Evolutionary conservation across 2,113 vertebrate genomes (phyloP).

Genomic region (Pagrus major): DNA sequence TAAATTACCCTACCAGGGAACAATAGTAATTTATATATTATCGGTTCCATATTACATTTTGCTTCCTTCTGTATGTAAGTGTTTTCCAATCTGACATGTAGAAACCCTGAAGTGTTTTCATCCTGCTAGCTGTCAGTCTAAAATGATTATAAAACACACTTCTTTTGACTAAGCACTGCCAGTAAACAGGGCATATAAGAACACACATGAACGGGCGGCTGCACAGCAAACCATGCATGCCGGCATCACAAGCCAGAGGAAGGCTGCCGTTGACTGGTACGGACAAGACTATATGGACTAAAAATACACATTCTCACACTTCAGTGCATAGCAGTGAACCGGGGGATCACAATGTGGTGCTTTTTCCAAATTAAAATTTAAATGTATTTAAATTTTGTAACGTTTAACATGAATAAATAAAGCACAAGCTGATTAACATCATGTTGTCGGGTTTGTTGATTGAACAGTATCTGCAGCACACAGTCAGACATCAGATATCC

Average conservation of each 20-base stretch:
- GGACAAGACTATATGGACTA: constrained; percentile 47
- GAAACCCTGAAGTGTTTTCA: constrained; percentile 21
- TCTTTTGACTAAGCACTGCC: constrained; percentile 57
- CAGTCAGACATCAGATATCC: neutral
- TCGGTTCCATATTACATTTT: constrained; percentile 10
- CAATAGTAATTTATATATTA: neutral
- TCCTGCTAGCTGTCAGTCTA: constrained; percentile 5
- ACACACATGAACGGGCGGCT: constrained; percentile 67
- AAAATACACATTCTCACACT: constrained; percentile 38
- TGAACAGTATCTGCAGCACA: neutral
- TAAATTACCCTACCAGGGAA: too few relatives aligned
- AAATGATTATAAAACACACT: constrained; percentile 24
- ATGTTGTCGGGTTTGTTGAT: neutral
- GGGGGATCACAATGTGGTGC: neutral
- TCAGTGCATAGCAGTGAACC: constrained; percentile 4
- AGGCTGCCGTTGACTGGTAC: constrained; percentile 52
- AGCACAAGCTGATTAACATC: neutral
- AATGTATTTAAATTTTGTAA: neutral
- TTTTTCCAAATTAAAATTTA: constrained; percentile 4
- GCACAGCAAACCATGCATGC: constrained; percentile 73
- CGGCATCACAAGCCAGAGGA: constrained; percentile 59
- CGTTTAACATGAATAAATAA: constrained; percentile 13
- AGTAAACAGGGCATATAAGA: constrained; percentile 58
- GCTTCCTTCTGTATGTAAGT: neutral
- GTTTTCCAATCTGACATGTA: constrained; percentile 15